Evolutionary conservation across 2,888 invertebrate species (phyloP), one percentile per base, ranked within the genome.

Genomic region (Cephus rjabovi): DNA sequence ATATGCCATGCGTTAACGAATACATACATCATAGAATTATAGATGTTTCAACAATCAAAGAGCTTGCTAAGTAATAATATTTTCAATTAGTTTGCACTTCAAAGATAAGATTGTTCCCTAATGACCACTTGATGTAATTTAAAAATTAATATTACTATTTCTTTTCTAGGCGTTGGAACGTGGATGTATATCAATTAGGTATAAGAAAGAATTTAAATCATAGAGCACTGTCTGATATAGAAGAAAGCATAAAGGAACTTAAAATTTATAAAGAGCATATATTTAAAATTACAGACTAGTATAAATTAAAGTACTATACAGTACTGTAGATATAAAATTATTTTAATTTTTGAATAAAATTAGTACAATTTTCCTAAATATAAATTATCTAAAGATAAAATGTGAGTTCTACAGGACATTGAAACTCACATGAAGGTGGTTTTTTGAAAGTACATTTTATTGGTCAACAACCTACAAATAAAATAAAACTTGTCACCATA

Each of bases 21-120:
- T 96, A 97, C 90, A 92, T 99, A 83, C 98, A 99, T 90, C 98
- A 99, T 91, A 94, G 99, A 86, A 95, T 97, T 73, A 95, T 99
- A 81, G 99, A 99, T 93, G 98, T 98, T 3, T 97, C 97, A 68
- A 94, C 97, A 0, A 92, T 99, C 31, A 98, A 98, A 90, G 98
- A 98, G 91, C 90, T 99, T 34, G 90, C 92, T 83, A 92, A 87
- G 92, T 92, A 87, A 77, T 76, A 79, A 71, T 56, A 56, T 56
- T 56, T 23, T 56, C 2, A 56, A 56, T 23, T 23, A 70, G 76
- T 74, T 75, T 76, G 34, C 34, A 75, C 15, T 30, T 73, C n/a
- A 3, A 68, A 33, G 30, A 56, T 56, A 56, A 23, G 23, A 23
- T 56, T 56, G 23, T 23, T 56, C 2, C 15, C 23, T 23, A 56